Percentiles rank a stretch among this genome's conserved stretches.
Evolutionary conservation across 2,888 invertebrate species (phyloP).

Genomic region (Hypercompe scribonia): DNA sequence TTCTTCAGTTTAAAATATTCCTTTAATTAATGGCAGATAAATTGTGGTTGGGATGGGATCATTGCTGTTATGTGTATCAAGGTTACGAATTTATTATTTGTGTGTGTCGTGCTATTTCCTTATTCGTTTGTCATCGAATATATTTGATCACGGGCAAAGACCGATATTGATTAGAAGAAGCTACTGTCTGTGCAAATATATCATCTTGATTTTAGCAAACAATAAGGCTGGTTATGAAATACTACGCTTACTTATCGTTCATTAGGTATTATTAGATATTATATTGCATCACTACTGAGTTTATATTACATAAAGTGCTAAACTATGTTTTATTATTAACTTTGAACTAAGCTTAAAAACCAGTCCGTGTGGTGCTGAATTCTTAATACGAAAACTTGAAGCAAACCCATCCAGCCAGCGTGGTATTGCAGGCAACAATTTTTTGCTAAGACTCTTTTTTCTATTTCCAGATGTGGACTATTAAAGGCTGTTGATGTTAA

Average conservation of each 20-base stretch:
- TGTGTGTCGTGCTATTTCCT: slow-evolving; percentile 1
- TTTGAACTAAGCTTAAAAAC: neutral
- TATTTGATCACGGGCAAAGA: neutral
- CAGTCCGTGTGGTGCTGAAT: no score
- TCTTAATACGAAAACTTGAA: no score
- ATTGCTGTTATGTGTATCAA: slow-evolving; percentile 1
- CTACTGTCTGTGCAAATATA: neutral
- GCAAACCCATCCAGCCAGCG: no score
- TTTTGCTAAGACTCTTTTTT: no score
- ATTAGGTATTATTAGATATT: neutral
- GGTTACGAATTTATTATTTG: neutral
- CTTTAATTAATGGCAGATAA: neutral
- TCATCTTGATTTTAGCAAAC: no score
- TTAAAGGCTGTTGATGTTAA: neutral
- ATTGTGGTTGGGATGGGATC: neutral
- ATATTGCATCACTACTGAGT: neutral
- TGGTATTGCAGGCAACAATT: no score
- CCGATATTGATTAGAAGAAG: neutral
- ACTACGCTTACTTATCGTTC: neutral
- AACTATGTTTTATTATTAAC: neutral
- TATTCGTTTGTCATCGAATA: neutral
- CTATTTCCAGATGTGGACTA: no score
- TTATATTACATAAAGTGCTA: neutral
- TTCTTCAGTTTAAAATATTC: neutral
- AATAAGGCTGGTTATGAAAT: neutral